Percentiles rank a stretch among this genome's conserved stretches.
Evolutionary conservation across 2,797 vertebrate genomes (phyloP).

Genomic region (Enteromius afrohamiltoni): DNA sequence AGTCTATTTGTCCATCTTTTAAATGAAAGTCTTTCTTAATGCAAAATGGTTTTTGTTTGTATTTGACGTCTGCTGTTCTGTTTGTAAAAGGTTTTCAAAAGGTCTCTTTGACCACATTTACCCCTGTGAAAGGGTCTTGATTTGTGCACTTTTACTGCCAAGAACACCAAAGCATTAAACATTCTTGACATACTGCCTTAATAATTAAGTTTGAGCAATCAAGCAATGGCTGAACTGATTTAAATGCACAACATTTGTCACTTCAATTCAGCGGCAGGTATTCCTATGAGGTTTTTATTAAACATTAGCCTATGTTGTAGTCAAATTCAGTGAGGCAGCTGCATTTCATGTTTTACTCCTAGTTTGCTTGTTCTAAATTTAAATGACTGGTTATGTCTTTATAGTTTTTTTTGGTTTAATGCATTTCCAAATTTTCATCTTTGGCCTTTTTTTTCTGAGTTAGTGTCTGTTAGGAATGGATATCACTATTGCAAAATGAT

Average conservation of each 20-base stretch:
- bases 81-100: slow-evolving; percentile 17
- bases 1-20: slow-evolving; percentile 24
- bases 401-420: neutral
- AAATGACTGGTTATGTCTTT: too few species aligned
- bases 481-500: neutral
- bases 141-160: neutral
- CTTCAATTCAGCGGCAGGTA: slow-evolving; percentile 16
- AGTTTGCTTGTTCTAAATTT: neutral
- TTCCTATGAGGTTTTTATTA: neutral
- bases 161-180: slow-evolving; percentile 3
- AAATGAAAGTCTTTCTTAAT: slow-evolving; percentile 11
- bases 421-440: neutral
- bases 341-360: neutral
- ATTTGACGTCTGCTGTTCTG: slow-evolving; percentile 13
- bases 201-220: neutral
- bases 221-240: slow-evolving; percentile 17
- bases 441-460: neutral
- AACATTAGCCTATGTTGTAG: neutral
- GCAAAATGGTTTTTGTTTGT: neutral
- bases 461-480: neutral
- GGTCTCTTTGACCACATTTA: slow-evolving; percentile 2
- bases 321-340: neutral
- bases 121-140: neutral
- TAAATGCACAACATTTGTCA: slow-evolving; percentile 6
- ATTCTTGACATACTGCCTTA: neutral